Evolutionary conservation across 2,797 vertebrate species (phyloP), one percentile per base, ranked within the genome.

Genomic region (Mormyrus proboscirostris): DNA sequence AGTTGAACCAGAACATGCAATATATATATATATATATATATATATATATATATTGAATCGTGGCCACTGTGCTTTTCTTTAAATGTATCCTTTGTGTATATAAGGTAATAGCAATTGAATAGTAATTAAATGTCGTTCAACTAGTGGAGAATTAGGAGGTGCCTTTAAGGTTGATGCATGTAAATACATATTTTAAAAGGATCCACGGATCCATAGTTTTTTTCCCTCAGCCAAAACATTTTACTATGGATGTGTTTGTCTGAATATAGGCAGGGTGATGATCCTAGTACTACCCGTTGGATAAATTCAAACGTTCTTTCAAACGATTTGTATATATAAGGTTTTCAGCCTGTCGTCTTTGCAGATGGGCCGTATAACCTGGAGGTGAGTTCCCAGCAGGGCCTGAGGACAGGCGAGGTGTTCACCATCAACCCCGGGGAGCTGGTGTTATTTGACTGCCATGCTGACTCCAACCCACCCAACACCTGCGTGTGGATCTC

Each of bases 361-460:
- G 53, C 94, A 99, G 98, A 99, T 94, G 98, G 98, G 25, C 98
- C 98, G 85, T 99, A 99, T 53, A 98, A 97, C 92, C 96, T 99
- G 93, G 95, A 93, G 91, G 97, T 99, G 91, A 97, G 96, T 94
- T 98, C 97, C 16, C 96, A 94, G 89, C 97, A 97, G 93, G 97
- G 97, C 86, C 93, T 97, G 89, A 96, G 96, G 87, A 96, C 96
- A 6, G 97, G 97, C 1, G 95, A 96, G 7, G 97, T 99, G 89
- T 99, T 99, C 92, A 98, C 97, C 33, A 95, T 99, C 89, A 97
- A 97, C 89, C 91, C 96, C 0, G 98, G 97, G 50, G 97, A 99
- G 93, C 95, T 97, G 88, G 94, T 97, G 84, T 95, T 96, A 90
- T 98, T 99, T 4, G 94, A 99, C 90, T 99, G 98, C 93, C 97